Evolutionary conservation across 2,888 invertebrate species (phyloP).

Genomic region (Lasioglossum lativentre): DNA sequence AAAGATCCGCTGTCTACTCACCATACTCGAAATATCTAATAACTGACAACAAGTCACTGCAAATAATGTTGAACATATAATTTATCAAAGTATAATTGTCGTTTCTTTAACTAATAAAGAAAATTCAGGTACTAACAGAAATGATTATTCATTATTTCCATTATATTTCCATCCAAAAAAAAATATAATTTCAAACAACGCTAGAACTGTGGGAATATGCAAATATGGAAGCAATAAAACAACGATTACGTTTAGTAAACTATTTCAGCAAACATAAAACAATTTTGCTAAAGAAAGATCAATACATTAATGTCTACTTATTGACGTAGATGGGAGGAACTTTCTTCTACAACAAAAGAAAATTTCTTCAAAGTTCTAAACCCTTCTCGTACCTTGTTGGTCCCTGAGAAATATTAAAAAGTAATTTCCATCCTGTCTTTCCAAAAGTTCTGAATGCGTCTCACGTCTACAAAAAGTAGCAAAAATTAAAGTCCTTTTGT

Average conservation of each 20-base stretch:
- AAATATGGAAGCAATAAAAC: neutral
- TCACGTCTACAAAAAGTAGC: neutral
- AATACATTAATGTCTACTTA: neutral
- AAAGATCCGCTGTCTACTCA: neutral
- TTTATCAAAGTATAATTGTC: too few species aligned
- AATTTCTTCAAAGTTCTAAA: neutral
- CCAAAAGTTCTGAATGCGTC: neutral
- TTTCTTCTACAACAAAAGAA: slow-evolving; percentile 1
- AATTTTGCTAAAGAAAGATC: neutral
- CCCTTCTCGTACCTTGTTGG: neutral
- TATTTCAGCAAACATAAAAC: neutral
- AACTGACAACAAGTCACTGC: neutral
- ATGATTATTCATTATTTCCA: neutral
- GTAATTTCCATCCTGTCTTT: neutral
- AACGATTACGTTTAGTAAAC: neutral
- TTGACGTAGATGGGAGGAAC: neutral
- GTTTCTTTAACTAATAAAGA: neutral
- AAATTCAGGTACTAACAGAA: neutral
- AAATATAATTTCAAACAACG: neutral
- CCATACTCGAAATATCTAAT: neutral
- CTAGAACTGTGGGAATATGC: neutral
- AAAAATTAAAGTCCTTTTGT: neutral
- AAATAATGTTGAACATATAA: neutral
- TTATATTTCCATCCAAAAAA: neutral
- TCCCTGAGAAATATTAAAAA: neutral